Evolutionary conservation across 2,113 vertebrate species (phyloP).

Genomic region (Cyprinodon variegatus): DNA sequence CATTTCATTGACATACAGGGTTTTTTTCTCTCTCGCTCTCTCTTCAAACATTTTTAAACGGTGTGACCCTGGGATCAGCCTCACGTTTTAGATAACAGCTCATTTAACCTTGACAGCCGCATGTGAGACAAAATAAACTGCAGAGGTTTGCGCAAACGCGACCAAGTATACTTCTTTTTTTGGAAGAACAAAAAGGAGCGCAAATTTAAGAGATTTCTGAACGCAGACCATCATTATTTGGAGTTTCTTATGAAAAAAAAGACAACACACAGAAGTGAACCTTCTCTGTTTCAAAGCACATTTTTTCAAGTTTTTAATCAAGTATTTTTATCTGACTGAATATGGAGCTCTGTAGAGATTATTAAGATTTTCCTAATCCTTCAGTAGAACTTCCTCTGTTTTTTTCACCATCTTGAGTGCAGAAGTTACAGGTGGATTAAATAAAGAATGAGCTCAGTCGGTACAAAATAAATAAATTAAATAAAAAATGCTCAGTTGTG

Average conservation of each 20-base stretch:
- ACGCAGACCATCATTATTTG: neutral
- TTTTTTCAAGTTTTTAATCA: neutral
- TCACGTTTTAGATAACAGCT: conserved; percentile 60
- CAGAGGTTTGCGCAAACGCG: conserved; percentile 24
- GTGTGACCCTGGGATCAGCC: conserved; percentile 62
- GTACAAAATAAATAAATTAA: too few species aligned
- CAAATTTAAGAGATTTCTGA: neutral
- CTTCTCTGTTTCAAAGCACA: neutral
- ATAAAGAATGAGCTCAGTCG: conserved; percentile 7
- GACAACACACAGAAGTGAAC: too few species aligned
- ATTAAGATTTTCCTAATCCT: neutral
- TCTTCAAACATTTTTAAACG: conserved; percentile 46
- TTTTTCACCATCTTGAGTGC: neutral
- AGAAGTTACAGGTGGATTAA: conserved; percentile 38
- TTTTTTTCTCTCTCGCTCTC: conserved; percentile 5
- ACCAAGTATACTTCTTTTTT: neutral
- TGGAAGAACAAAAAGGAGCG: neutral
- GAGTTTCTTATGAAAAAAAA: neutral
- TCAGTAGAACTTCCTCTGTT: neutral
- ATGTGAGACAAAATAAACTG: conserved; percentile 58
- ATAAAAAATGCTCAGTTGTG: neutral
- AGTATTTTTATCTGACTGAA: neutral
- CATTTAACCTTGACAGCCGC: conserved; percentile 60
- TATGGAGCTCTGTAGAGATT: neutral
- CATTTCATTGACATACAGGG: neutral